These are phyloP conservation scores for Acipenser ruthenus DNA, from an alignment of 2,797 vertebrate genomes.

Conservation along the genomic window DNA sequence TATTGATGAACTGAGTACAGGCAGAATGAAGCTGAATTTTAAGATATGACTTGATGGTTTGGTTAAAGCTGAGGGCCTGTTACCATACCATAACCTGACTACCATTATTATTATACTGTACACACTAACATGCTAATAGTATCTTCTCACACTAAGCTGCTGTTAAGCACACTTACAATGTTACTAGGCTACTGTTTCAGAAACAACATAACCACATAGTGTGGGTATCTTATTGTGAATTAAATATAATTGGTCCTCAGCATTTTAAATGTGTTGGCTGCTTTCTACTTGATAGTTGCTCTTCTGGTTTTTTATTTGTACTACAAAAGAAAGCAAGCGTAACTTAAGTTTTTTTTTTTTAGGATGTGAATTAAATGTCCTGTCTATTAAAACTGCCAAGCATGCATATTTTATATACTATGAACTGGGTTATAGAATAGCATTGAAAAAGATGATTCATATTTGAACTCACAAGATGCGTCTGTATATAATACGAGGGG, in stretches of 20 bases:
- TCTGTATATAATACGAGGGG: slow-evolving; percentile 68
- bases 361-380: slow-evolving; percentile 33
- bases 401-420: slow-evolving; percentile 80
- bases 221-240: slow-evolving; percentile 53
- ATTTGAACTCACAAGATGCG: slow-evolving; percentile 55
- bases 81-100: slow-evolving; percentile 54
- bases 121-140: slow-evolving; percentile 70
- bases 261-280: slow-evolving; percentile 51
- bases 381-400: slow-evolving; percentile 65
- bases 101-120: slow-evolving; percentile 50
- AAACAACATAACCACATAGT: slow-evolving; percentile 58
- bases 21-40: slow-evolving; percentile 70
- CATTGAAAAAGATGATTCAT: slow-evolving; percentile 53
- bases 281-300: slow-evolving; percentile 78
- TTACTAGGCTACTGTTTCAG: slow-evolving; percentile 78
- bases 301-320: slow-evolving; percentile 68
- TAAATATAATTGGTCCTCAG: slow-evolving; percentile 39
- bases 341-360: slow-evolving; percentile 52
- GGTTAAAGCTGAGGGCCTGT: slow-evolving; percentile 67
- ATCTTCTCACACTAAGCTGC: slow-evolving; percentile 57
- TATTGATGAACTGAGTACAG: slow-evolving; percentile 54
- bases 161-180: slow-evolving; percentile 66
- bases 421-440: slow-evolving; percentile 64
- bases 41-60: slow-evolving; percentile 42
- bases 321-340: slow-evolving; percentile 35